Evolutionary conservation across 2,888 invertebrate genomes (phyloP), one percentile per base, ranked within the genome.

Genomic region (Xestia sexstrigata): DNA sequence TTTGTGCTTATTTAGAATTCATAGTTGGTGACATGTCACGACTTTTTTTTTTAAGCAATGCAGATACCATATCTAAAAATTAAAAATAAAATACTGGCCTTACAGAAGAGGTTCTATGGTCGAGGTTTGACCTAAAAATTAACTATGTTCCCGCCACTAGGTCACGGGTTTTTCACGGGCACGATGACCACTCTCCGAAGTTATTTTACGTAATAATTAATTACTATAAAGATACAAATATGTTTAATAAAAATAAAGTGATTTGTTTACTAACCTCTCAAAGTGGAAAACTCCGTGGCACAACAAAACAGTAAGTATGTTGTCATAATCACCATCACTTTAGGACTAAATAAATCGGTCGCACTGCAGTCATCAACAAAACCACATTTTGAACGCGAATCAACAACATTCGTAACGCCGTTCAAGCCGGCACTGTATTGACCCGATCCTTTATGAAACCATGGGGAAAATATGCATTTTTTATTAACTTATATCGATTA

Each of bases 401-500:
- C 91, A 91, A 92, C 89, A 92, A 90, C 91, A 91, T 91, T 92
- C 89, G 89, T 88, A 90, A 82, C 81, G 80, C 79, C 78, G 86
- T 89, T 88, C 85, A 83, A 90, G 87, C 91, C 90, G 90, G 90
- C 92, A 90, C 93, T 90, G 91, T 93, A 93, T 92, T 91, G 92
- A 94, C 93, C 92, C 92, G 90, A 92, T 90, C 93, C 91, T 93
- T 93, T 95, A 95, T 91, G 92, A 94, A 93, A 94, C 94, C 93
- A 95, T 94, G 93, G 93, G 91, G 91, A 92, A 95, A 95, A 94
- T 96, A 96, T 96, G 96, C 96, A 96, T 96, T 96, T 96, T 96
- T 96, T 95, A 96, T 96, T 93, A 95, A 93, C 93, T 91, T 93
- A 89, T 93, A 96, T 96, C 94, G 96, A 96, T 96, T 95, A 92